Base-by-base conservation (phyloP, 2,888 invertebrate genomes). In the Apamea epomidion region DNA sequence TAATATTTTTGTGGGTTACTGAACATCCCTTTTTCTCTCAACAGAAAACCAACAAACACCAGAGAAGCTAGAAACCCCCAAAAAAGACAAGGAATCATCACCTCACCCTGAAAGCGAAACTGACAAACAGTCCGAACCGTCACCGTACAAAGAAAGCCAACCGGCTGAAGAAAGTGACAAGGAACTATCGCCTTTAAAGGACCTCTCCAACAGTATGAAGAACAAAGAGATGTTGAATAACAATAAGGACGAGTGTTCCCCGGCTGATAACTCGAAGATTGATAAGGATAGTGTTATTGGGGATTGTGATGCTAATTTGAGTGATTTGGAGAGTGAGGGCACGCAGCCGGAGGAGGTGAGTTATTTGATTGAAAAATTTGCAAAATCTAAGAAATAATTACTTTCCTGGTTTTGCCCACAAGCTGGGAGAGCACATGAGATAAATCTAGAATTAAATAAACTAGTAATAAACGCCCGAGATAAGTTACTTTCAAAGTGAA, bases 291-390 rank as follows among this genome's bases (percentile, higher is more conserved):
- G 98, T 85, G 96, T 97, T 1, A 97, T 98, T 89, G 98, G 98
- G 0, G 98, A 98, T 77, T 96, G 95, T 10, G 94, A 90, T 67
- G 90, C 91, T 0, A 91, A 93, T n/a, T 97, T 98, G 91, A 98
- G 98, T 84, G 99, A 98, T 91, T 98, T 98, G 92, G 99, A 99
- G 93, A 99, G 99, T 91, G 98, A 99, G 90, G 98, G 98, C 0
- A 98, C 98, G 0, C 98, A 98, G 88, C 98, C 98, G 0, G 99
- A 99, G 92, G 99, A 99, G 97, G 98, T 98, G 89, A 92, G 92
- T 45, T 45, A 45, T 45, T 45, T 45, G 45, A 45, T 45, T 45
- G 45, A 45, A 10, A 45, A 1, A 45, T 45, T 45, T 45, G 45
- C 10, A 45, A 45, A 10, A 45, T 10, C 45, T 45, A 45, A 45